Base-by-base conservation (phyloP, 2,888 invertebrate species). In the Callosobruchus maculatus region DNA sequence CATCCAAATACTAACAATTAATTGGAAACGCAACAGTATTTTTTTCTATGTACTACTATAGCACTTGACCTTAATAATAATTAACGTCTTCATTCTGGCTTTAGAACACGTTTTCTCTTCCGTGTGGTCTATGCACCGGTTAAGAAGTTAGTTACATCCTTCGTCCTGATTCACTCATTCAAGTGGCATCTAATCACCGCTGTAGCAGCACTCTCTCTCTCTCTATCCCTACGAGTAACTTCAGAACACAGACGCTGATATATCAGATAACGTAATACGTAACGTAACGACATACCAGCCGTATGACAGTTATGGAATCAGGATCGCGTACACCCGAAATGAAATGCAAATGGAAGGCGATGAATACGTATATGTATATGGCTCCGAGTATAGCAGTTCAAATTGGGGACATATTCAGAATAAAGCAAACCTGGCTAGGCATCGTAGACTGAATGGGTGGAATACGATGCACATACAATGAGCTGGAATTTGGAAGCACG, bases 221-320 rank as follows among this genome's bases (percentile, higher is more conserved):
- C n/a, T 30, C 30, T 9, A 5, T 30, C 9, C 30, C 30, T 30
- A 9, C 30, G 3, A 30, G 4, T 30, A 30, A 30, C 30, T 5
- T 30, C 9, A 30, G 9, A 30, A 30, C 9, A 30, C 30, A 30
- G 30, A 30, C 9, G 9, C 30, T 30, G 74, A 75, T 73, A 74
- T 71, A 73, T 72, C 30, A 31, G 70, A 68, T 78, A 49, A 49
- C 13, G 49, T 49, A 1, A 49, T 18, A 18, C 13, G 18, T 73
- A 75, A 75, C 49, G 49, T 49, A 13, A 49, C 13, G n/a, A n/a
- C n/a, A n/a, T 49, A 49, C 49, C 13, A 13, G 49, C 49, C 18
- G 49, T 49, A 49, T 49, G 18, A 49, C 49, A 13, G 49, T 7
- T 49, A 49, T 49, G 49, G 3, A 49, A 49, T 49, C 49, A 70